Base-by-base conservation (phyloP, 2,113 vertebrate species). In the Antigone vipio region DNA sequence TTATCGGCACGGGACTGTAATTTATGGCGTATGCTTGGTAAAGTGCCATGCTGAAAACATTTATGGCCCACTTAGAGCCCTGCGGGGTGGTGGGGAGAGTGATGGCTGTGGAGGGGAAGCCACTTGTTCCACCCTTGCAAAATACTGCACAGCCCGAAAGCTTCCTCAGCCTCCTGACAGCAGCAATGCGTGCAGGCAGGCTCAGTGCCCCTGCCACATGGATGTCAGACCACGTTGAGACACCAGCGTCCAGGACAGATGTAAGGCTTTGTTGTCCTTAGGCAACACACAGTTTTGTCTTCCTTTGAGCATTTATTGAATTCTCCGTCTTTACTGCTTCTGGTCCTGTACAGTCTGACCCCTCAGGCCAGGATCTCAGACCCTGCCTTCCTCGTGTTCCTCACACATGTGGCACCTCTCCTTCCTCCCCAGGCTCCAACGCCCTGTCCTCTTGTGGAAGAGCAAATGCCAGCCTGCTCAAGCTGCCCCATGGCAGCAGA, bases 11-110 rank as follows among this genome's bases (percentile, higher is more conserved):
- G 86, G 97, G 96, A 97, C 81, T 78, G 81, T 94, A 81, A 96
- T 97, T 97, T 97, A 97, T 91, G 81, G 83, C 15, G 27, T 75
- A 52, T 78, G 81, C 96, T 96, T 97, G 95, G 95, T 94, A 76
- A 88, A 96, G 68, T 91, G 96, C 93, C 95, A 96, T 20, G 78
- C 78, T 91, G 93, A 91, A 97, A 95, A 88, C 94, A 92, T 97
- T 97, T 97, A 97, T 59, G 76, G 90, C 77, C 81, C 85, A 95
- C 93, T 95, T 95, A 47, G 63, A 91, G 77, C 64, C 63, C 83
- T 71, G 53, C 1, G 12, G 88, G 88, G 72, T 66, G 74, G 64
- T 55, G 74, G 73, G 64, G 80, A 95, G 84, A 74, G 91, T 1
- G 52, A 38, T 6, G 75, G 30, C 73, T 85, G 50, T 0, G 5